Conservation (phyloP, 2,797 vertebrate species). For the Manis pentadactyla region DNA sequence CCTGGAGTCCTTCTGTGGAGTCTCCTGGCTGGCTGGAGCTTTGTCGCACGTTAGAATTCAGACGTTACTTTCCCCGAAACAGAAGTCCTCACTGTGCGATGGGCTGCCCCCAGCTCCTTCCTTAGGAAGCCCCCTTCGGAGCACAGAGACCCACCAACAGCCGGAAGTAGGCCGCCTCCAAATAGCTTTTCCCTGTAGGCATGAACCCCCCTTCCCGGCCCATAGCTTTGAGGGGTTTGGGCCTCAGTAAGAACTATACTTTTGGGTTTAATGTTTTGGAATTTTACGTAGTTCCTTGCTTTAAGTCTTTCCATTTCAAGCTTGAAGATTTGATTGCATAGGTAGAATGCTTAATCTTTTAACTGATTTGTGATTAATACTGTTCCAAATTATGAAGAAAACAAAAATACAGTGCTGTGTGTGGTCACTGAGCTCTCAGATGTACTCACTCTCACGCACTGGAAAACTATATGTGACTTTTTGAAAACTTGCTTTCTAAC, state of each 20-base stretch:
- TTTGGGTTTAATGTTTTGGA: neutral
- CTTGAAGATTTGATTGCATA: neutral
- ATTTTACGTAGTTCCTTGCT: neutral
- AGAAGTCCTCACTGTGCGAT: too few relatives aligned
- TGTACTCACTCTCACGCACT: neutral
- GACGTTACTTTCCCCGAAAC: neutral
- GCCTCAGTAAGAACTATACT: neutral
- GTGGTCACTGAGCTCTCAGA: neutral
- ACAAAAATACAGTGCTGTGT: neutral
- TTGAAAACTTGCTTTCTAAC: neutral
- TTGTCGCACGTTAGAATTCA: neutral
- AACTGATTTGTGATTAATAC: neutral
- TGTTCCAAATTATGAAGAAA: neutral
- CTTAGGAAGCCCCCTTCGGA: neutral
- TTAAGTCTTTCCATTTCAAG: neutral
- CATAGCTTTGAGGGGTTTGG: neutral
- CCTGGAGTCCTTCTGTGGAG: neutral
- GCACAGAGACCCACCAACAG: neutral
- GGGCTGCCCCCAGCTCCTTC: neutral
- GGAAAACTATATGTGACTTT: neutral
- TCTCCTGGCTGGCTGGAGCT: neutral
- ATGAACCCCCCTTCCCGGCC: fast-evolving
- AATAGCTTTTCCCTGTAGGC: neutral
- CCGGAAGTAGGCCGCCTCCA: neutral
- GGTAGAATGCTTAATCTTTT: neutral